phyloP scores from a whole-genome alignment of 1,140 invertebrate species.

The Colletes latitarsis region DNA sequence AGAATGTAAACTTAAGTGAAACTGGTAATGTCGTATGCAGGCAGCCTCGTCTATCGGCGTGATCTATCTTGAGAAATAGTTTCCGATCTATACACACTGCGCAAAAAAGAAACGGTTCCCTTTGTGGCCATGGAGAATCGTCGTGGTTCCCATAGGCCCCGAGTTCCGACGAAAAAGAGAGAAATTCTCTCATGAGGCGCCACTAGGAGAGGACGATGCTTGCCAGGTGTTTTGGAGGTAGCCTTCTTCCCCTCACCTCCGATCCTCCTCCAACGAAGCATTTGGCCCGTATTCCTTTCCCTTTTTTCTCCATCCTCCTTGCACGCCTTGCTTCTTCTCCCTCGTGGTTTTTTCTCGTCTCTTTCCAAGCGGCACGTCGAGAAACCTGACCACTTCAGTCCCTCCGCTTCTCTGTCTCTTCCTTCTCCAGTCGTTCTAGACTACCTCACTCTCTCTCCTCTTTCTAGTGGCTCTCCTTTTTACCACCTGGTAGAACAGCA shows the following conservation, averaged over 20 bases:
- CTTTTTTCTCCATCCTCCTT: conserved; percentile 22
- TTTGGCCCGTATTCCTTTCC: conserved; percentile 33
- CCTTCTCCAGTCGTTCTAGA: background rate
- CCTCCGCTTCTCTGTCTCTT: conserved; percentile 1
- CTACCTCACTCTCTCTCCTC: conserved; percentile 27
- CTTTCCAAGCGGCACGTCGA: conserved; percentile 1
- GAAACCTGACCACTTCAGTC: conserved; percentile 20
- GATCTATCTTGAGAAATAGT: conserved; percentile 33
- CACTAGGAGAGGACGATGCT: conserved; percentile 72
- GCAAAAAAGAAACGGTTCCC: conserved; percentile 60
- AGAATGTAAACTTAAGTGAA: too few species aligned
- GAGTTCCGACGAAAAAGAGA: conserved; percentile 63
- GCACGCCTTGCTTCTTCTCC: conserved; percentile 1
- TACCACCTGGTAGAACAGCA: conserved; percentile 68
- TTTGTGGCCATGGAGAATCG: conserved; percentile 66
- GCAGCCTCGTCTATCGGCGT: conserved; percentile 6
- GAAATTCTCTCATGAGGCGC: conserved; percentile 75
- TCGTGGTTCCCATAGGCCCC: conserved; percentile 73
- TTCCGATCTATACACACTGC: conserved; percentile 46
- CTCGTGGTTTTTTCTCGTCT: conserved; percentile 11
- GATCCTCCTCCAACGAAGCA: conserved; percentile 20
- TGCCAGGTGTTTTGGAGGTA: conserved; percentile 74
- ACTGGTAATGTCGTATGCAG: background rate
- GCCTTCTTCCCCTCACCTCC: conserved; percentile 49
- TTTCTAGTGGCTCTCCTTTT: conserved; percentile 47